Percentiles rank a stretch among this genome's conserved stretches.
Conservation (phyloP, 2,113 vertebrate genomes). For the Camelus dromedarius region DNA sequence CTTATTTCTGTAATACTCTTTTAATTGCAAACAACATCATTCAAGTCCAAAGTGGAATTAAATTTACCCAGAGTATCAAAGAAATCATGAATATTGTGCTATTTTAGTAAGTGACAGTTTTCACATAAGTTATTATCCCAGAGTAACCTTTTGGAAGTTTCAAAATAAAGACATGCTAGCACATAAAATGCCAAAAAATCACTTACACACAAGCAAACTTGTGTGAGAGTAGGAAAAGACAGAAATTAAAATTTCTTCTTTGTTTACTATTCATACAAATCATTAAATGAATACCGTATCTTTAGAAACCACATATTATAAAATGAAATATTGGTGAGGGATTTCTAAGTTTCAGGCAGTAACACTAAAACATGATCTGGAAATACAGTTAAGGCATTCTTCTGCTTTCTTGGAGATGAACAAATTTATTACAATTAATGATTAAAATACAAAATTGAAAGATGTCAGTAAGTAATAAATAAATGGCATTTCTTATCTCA, state of each 20-base stretch:
- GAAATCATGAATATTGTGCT: neutral
- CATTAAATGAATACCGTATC: neutral
- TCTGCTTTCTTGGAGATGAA: neutral
- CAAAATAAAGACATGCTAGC: neutral
- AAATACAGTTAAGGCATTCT: neutral
- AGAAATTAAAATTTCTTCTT: neutral
- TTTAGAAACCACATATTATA: neutral
- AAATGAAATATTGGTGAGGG: neutral
- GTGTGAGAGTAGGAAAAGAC: neutral
- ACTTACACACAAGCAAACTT: neutral
- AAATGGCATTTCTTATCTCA: neutral
- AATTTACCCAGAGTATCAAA: neutral
- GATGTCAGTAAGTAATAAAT: neutral
- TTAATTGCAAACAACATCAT: neutral
- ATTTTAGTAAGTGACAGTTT: neutral
- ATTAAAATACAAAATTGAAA: conserved; percentile 19
- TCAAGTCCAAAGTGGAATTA: neutral
- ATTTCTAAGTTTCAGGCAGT: neutral
- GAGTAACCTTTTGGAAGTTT: neutral
- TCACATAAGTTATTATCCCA: neutral
- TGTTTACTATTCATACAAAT: neutral
- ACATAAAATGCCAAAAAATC: conserved; percentile 42
- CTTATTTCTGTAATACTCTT: neutral
- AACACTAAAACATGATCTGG: neutral
- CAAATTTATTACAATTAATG: neutral